A percentile compares a stretch with the other conserved stretches of the same genome.
Conservation (phyloP, 2,888 invertebrate species). For the Geophilus truncorum region DNA sequence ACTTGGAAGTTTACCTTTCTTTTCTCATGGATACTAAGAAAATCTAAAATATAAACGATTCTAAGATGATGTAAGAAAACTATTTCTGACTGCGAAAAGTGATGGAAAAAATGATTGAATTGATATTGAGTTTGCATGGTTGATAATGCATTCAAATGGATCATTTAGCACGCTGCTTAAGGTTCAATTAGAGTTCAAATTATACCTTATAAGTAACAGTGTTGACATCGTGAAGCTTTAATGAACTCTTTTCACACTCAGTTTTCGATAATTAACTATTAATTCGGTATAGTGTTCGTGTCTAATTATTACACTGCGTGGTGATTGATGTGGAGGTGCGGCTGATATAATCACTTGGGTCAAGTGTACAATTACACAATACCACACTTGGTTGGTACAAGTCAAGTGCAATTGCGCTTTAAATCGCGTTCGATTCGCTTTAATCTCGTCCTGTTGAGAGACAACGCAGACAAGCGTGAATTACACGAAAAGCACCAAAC, state of each 20-base stretch:
- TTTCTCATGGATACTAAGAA: no score
- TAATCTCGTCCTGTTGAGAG: neutral
- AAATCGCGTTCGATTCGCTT: neutral
- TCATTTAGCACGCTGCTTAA: neutral
- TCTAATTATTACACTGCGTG: neutral
- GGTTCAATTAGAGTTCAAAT: neutral
- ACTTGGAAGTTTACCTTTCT: no score
- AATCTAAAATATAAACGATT: no score
- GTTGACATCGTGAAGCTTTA: neutral
- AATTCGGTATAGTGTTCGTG: neutral
- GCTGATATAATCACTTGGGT: neutral
- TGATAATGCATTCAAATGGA: neutral
- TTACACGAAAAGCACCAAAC: no score
- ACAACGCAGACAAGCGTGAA: neutral
- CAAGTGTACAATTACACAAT: conserved; percentile 10
- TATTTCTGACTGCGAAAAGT: no score
- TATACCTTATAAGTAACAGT: neutral
- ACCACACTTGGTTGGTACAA: neutral
- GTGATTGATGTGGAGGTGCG: neutral
- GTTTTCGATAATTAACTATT: conserved; percentile 15
- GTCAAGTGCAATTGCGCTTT: neutral
- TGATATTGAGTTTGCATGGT: neutral
- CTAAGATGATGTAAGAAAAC: no score
- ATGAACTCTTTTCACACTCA: neutral
- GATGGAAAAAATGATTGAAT: no score